Percentiles rank a stretch among this genome's conserved stretches.
These are phyloP conservation scores for Dendrolimus punctatus DNA, from an alignment of 1,140 invertebrate genomes.

Conservation along the genomic window DNA sequence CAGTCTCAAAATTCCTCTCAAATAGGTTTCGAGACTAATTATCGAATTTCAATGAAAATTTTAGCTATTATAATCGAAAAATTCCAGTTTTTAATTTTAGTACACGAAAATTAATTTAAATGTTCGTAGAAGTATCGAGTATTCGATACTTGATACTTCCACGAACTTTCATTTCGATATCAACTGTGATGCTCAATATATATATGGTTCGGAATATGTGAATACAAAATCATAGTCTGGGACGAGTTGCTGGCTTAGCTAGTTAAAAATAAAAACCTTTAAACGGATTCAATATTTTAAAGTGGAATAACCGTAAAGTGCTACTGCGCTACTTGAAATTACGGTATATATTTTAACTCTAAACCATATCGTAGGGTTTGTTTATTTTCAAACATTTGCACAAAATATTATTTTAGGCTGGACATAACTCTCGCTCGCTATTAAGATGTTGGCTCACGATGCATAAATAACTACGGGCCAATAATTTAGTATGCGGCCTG, in stretches of 20 bases:
- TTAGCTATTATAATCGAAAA: no score
- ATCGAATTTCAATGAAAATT: no score
- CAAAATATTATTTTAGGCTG: slow-evolving; percentile 71
- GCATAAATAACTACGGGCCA: slow-evolving; percentile 66
- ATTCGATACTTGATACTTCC: no score
- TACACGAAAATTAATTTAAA: no score
- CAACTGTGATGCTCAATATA: no score
- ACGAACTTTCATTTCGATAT: no score
- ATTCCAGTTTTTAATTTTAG: no score
- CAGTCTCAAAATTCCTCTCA: no score
- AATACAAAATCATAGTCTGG: no score
- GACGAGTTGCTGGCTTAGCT: slow-evolving; percentile 11
- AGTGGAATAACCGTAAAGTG: slow-evolving; percentile 42
- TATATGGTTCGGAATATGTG: no score
- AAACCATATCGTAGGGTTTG: slow-evolving; percentile 43
- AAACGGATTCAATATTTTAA: slow-evolving; percentile 46
- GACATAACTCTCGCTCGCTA: slow-evolving; percentile 61
- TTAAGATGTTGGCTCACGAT: slow-evolving; percentile 68
- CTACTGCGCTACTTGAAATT: slow-evolving; percentile 27
- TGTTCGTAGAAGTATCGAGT: no score
- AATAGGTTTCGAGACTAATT: no score
- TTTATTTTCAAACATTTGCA: slow-evolving; percentile 68
- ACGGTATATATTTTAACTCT: slow-evolving; percentile 39
- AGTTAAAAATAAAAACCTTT: slow-evolving; percentile 49
- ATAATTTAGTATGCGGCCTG: slow-evolving; percentile 64